These are phyloP conservation scores for Eristalis intricaria DNA, from an alignment of 2,888 invertebrate genomes.

Conservation along the genomic window DNA sequence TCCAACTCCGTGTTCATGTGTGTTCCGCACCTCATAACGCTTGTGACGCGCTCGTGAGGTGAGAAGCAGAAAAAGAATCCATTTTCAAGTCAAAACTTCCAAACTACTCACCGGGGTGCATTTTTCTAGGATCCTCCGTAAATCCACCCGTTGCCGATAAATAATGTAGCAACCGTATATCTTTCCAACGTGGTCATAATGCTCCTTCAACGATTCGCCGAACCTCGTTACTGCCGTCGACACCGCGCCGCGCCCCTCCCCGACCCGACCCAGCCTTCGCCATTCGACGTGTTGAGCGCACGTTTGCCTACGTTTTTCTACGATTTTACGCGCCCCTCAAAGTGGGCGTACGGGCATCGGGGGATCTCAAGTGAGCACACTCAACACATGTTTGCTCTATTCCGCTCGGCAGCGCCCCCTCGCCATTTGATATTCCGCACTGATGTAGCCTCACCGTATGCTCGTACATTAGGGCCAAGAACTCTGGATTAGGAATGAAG, in stretches of 20 bases:
- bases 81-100: slow-evolving; percentile 53
- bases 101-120: slow-evolving; percentile 64
- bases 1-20: background rate
- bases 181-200: slow-evolving; percentile 51
- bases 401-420: slow-evolving; percentile 15
- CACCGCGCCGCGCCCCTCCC: background rate
- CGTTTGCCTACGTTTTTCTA: background rate
- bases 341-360: background rate
- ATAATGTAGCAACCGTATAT: slow-evolving; percentile 65
- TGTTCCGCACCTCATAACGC: background rate
- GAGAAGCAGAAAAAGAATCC: slow-evolving; percentile 9
- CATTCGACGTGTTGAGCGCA: background rate
- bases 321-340: slow-evolving; percentile 3
- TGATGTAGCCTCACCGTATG: slow-evolving; percentile 62
- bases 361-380: slow-evolving; percentile 60
- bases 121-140: slow-evolving; percentile 63
- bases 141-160: slow-evolving; percentile 65
- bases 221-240: background rate
- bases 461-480: slow-evolving; percentile 55
- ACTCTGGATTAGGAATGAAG: slow-evolving; percentile 49
- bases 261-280: too few relatives aligned
- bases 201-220: slow-evolving; percentile 41
- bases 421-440: slow-evolving; percentile 63
- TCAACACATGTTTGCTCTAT: slow-evolving; percentile 68
- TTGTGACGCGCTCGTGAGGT: background rate